Base-by-base conservation (phyloP, 2,888 invertebrate genomes). In the Rhabditoides inermis region DNA sequence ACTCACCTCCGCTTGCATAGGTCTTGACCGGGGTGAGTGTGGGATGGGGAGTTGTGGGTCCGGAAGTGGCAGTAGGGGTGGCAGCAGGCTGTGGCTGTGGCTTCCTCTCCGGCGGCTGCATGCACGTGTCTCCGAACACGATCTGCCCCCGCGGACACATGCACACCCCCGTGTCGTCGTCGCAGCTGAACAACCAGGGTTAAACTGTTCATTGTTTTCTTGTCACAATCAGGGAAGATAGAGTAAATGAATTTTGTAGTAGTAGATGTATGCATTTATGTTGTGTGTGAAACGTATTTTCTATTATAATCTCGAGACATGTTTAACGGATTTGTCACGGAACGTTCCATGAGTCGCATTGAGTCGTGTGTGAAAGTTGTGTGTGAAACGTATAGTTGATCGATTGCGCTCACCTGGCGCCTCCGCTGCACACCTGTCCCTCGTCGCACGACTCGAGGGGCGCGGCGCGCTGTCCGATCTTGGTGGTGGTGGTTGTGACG, bases 371-470 rank as follows among this genome's bases (percentile, higher is more conserved):
- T 44, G 26, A 7, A 12, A 26, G 50, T 4, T 3, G n/a, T 18
- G 6, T 36, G 47, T 36, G 52, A 61, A 54, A 56, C 40, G 7
- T 68, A 60, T 28, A 48, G 40, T 2, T 47, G 51, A 12, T 54
- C 45, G 44, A n/a, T n/a, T n/a, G n/a, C n/a, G n/a, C n/a, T n/a
- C 56, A 69, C 49, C 54, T 67, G 7, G 74, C 62, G 45, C 73
- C 73, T 36, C 74, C 75, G 15, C 63, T 67, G 47, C 75, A 75
- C 3, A 60, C 59, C 52, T 75, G 68, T 18, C 70, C 72, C 36
- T 58, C 53, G n/a, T 64, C 61, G 55, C 75, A 75, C 39, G 63
- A 58, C 51, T 75, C 72, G 6, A 65, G 55, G 6, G 75, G 75
- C 22, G 68, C 64, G 0, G 70, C 65, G 35, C 39, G 40, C 2